Evolutionary conservation across 2,113 vertebrate genomes (phyloP).

Genomic region (Lophius piscatorius): DNA sequence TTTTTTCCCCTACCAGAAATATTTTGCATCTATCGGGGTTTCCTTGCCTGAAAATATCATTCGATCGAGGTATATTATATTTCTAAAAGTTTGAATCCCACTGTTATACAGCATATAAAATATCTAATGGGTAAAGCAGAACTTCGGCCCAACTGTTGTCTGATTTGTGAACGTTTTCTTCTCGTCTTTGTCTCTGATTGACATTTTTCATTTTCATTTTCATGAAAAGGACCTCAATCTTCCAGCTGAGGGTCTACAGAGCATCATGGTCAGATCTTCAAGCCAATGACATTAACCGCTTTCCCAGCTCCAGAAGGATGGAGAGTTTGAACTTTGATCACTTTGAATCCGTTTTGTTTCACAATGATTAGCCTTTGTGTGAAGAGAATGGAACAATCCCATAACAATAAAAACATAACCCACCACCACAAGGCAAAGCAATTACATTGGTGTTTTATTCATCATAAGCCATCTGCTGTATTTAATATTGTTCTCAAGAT

Average conservation of each 20-base stretch:
- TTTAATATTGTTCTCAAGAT: slow-evolving; percentile 23
- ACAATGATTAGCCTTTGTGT: slow-evolving; percentile 9
- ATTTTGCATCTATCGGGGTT: too few species aligned
- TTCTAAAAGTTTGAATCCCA: too few species aligned
- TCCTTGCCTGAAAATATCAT: too few species aligned
- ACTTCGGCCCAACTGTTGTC: neutral
- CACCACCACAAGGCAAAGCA: slow-evolving; percentile 26
- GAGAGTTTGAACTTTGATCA: slow-evolving; percentile 16
- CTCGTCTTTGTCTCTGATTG: neutral
- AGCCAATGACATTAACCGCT: slow-evolving; percentile 1
- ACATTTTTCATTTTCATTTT: neutral
- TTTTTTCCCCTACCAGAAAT: too few species aligned
- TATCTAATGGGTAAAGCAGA: neutral
- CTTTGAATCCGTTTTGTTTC: slow-evolving; percentile 23
- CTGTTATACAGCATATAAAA: neutral
- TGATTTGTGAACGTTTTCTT: slow-evolving; percentile 5
- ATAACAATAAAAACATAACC: slow-evolving; percentile 26
- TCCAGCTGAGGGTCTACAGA: neutral
- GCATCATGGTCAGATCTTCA: neutral
- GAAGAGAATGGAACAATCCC: slow-evolving; percentile 17
- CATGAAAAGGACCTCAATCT: neutral
- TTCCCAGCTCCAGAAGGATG: slow-evolving; percentile 7
- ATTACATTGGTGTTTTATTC: slow-evolving; percentile 30
- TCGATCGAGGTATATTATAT: too few species aligned
- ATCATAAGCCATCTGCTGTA: slow-evolving; percentile 22